These are phyloP conservation scores for Brachyalestes nurse DNA, from an alignment of 2,797 vertebrate genomes.

Conservation along the genomic window DNA sequence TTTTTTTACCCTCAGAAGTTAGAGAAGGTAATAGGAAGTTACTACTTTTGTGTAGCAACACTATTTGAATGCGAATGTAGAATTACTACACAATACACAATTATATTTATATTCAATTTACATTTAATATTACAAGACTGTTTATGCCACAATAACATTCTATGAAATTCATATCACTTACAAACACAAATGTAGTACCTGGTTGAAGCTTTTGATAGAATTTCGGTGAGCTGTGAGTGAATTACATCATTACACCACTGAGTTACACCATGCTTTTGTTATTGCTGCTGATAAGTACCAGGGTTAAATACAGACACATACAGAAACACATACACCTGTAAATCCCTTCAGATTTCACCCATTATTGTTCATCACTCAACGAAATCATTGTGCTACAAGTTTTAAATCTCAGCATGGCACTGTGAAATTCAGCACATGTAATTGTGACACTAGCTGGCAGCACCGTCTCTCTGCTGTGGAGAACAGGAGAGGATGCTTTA, in stretches of 20 bases:
- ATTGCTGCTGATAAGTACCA: not conserved
- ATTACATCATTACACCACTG: not conserved
- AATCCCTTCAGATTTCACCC: slow-evolving; percentile 6
- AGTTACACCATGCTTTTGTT: not conserved
- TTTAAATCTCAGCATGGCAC: slow-evolving; percentile 41
- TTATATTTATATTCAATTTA: no score
- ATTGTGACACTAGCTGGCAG: slow-evolving; percentile 40
- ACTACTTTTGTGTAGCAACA: no score
- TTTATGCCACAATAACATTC: not conserved
- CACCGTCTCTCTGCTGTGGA: slow-evolving; percentile 25
- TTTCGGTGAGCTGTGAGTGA: not conserved
- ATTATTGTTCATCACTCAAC: slow-evolving; percentile 24
- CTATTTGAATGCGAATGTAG: no score
- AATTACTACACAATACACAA: no score
- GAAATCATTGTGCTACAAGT: slow-evolving; percentile 16
- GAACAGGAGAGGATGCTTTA: slow-evolving; percentile 49
- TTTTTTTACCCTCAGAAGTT: not conserved
- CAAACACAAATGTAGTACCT: not conserved
- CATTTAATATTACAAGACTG: no score
- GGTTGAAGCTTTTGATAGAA: not conserved
- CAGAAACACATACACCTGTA: not conserved
- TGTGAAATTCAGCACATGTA: slow-evolving; percentile 45
- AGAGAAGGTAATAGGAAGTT: no score
- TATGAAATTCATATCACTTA: not conserved
- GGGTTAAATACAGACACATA: not conserved